Evolutionary conservation across 2,797 vertebrate species (phyloP), one percentile per base, ranked within the genome.

Genomic region (Rhinichthys osculus): DNA sequence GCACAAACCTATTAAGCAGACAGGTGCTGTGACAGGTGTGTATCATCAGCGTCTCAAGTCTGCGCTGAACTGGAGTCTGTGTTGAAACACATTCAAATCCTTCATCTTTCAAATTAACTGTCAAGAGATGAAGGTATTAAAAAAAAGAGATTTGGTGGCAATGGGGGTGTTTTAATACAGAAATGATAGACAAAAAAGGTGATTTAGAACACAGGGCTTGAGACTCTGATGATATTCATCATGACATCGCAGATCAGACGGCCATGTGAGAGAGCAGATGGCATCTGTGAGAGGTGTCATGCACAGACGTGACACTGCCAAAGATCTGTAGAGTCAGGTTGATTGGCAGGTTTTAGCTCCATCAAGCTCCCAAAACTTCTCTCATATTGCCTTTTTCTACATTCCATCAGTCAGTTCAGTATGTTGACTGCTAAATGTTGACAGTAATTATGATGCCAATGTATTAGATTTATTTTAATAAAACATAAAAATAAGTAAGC

Each of bases 251-350:
- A 85, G 78, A 80, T 81, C 69, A 81, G 57, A 70, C 33, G 23
- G 54, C 42, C 67, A 66, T 50, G 57, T 66, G 69, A 81, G 54
- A 80, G 77, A 80, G 44, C 78, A 81, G 84, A 81, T 80, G 78
- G 84, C 78, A 81, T 81, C 77, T 50, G 78, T 73, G 67, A 73
- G 78, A 81, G 69, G 84, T 85, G 84, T 85, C 70, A 85, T 80
- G 84, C 50, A 80, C 84, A 85, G 54, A 84, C 67, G 19, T 70
- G 74, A 85, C 52, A 50, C 30, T 62, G 84, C 77, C 77, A 85
- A 85, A 85, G 21, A 85, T 72, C 38, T 72, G 64, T 44, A 83
- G 62, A 69, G 30, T 85, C 84, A 73, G 73, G 50, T 80, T 79
- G 64, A 85, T 27, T 79, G 76, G 77, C 77, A 80, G 54, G 27